Conservation (phyloP, 2,113 vertebrate species). For the Chionodraco myersi region DNA sequence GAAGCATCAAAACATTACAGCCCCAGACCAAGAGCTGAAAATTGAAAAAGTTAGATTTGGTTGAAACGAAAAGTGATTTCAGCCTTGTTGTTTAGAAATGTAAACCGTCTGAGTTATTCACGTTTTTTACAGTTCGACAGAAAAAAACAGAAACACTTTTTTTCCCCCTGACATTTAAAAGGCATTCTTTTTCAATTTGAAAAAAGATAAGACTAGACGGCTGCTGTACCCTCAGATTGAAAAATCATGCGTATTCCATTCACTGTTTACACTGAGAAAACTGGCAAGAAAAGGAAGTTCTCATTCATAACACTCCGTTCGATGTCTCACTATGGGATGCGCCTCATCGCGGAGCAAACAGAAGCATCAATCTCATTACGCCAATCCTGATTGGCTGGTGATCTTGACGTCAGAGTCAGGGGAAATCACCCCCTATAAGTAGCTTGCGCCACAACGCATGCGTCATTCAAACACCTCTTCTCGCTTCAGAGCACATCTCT, state of each 20-base stretch:
- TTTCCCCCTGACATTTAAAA: constrained; percentile 1
- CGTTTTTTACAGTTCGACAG: background rate
- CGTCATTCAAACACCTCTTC: too few species aligned
- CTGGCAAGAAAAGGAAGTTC: constrained; percentile 8
- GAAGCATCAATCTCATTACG: too few species aligned
- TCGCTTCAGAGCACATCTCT: too few species aligned
- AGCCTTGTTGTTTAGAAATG: constrained; percentile 2
- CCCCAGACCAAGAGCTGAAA: background rate
- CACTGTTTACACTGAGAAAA: constrained; percentile 22
- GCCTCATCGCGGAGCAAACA: too few species aligned
- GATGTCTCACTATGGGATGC: too few species aligned
- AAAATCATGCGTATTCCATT: constrained; percentile 43
- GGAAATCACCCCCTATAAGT: too few species aligned
- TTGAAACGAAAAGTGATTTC: background rate
- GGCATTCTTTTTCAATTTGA: constrained; percentile 6
- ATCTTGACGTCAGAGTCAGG: too few species aligned
- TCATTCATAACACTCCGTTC: too few species aligned
- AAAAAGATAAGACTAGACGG: constrained; percentile 1
- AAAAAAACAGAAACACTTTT: too few species aligned
- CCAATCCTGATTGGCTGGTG: too few species aligned
- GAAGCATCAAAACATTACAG: constrained; percentile 15
- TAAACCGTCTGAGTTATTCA: background rate
- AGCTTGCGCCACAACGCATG: too few species aligned
- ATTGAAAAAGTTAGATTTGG: constrained; percentile 18
- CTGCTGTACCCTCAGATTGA: background rate